Evolutionary conservation across 2,113 vertebrate genomes (phyloP), one percentile per base, ranked within the genome.

Genomic region (Gadus chalcogrammus): DNA sequence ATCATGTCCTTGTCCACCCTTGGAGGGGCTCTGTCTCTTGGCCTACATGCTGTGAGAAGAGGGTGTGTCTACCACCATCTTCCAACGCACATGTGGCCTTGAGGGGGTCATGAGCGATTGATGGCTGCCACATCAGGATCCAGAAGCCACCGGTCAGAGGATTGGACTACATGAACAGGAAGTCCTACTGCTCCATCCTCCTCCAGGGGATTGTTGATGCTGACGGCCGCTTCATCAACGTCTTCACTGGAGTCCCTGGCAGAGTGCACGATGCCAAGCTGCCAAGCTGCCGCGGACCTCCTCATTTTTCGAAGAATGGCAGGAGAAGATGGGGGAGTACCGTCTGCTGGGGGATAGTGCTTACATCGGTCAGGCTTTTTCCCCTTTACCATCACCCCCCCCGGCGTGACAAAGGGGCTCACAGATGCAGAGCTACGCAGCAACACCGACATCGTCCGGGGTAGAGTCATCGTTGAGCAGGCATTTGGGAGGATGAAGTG

Each of bases 81-180:
- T 56, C 53, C 53, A 56, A 12, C 53, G 17, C 53, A 12, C 17
- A 12, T 11, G 17, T 56, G 68, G 68, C 68, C 68, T 69, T 27
- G 59, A n/a, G 56, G 22, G 67, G 31, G 56, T 60, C 56, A 69
- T 0, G 56, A 61, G 74, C 68, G 42, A 61, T 70, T 56, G 53
- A 11, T 56, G 53, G 17, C 12, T 56, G 53, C 53, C 53, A 56
- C 53, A 56, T 56, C 53, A 56, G 56, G 27, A 35, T 71, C 17
- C 64, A 71, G 64, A 28, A 64, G 64, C 69, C 68, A 72, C 69
- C 20, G n/a, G 38, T 76, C 48, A 67, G 74, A 55, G 74, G 69
- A 69, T 64, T 64, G 5, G 64, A 76, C 18, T 76, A 76, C 42
- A 59, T 71, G 24, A 71, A 76, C n/a, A 65, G 68, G 12, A 76